A percentile compares a stretch with the other conserved stretches of the same genome.
phyloP scores from a whole-genome alignment of 2,888 invertebrate species.

The Limnephilus rhombicus region DNA sequence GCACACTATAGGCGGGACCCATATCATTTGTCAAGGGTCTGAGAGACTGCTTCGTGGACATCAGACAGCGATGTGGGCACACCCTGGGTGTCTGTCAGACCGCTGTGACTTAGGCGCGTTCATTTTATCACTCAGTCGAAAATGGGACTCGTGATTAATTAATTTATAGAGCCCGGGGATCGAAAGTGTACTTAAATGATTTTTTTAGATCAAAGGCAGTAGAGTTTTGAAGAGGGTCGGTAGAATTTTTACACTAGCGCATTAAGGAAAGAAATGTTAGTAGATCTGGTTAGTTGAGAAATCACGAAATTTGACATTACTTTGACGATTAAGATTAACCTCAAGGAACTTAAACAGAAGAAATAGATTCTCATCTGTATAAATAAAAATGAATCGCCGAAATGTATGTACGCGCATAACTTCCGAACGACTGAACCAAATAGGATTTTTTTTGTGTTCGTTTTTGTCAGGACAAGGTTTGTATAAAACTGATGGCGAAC shows the following conservation, averaged over 20 bases:
- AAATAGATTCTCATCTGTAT: no score
- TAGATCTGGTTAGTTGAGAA: no score
- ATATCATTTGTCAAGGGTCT: neutral
- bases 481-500: no score
- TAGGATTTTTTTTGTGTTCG: no score
- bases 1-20: neutral
- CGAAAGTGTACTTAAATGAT: neutral
- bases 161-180: neutral
- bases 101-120: neutral
- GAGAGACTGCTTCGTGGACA: neutral
- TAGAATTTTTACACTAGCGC: neutral
- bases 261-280: no score
- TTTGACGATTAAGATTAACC: no score
- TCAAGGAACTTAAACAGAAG: no score
- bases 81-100: neutral
- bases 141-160: neutral
- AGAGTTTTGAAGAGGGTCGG: neutral
- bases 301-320: no score
- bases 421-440: no score
- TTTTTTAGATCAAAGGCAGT: neutral
- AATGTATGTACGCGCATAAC: no score
- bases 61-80: neutral
- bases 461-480: no score
- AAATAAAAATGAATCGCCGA: no score
- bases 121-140: neutral